Conservation (phyloP, 2,888 invertebrate genomes). For the Ecdyonurus torrentis region DNA sequence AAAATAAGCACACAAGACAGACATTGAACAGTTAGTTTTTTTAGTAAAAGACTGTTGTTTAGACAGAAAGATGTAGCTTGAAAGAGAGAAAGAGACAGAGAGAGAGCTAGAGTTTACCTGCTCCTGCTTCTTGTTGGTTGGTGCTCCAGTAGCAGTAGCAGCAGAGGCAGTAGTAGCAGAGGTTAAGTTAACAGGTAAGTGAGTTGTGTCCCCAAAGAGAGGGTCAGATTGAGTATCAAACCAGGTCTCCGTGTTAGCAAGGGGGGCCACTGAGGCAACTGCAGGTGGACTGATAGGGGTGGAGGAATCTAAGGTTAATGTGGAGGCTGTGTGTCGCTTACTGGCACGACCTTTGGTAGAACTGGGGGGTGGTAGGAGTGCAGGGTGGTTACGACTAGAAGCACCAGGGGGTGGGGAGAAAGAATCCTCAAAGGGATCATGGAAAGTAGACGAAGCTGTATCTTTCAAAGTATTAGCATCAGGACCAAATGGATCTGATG, state of each 20-base stretch:
- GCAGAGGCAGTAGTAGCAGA: background rate
- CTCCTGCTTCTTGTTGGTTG: constrained; percentile 4
- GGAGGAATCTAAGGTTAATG: constrained; percentile 11
- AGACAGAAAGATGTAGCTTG: too few species aligned
- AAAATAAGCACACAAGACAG: too few species aligned
- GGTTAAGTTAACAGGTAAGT: background rate
- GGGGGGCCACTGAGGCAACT: background rate
- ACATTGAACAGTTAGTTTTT: too few species aligned
- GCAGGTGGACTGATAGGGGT: constrained; percentile 4
- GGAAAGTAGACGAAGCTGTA: background rate
- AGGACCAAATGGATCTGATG: constrained; percentile 43
- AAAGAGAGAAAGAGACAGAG: too few species aligned
- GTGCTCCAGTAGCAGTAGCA: background rate
- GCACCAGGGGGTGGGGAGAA: constrained; percentile 32
- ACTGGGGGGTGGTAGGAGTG: constrained; percentile 8
- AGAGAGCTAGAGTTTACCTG: constrained; percentile 10
- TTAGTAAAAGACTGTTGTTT: too few species aligned
- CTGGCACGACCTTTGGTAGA: background rate
- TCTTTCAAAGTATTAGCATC: constrained; percentile 13
- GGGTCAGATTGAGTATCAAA: constrained; percentile 31
- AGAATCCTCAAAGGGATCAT: constrained; percentile 58
- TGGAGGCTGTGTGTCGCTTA: constrained; percentile 12
- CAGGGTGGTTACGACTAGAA: constrained; percentile 6
- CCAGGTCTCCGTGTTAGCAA: constrained; percentile 23
- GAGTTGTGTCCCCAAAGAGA: constrained; percentile 26